Evolutionary conservation across 2,888 invertebrate species (phyloP), one percentile per base, ranked within the genome.

Genomic region (Drosophila melanocephala): DNA sequence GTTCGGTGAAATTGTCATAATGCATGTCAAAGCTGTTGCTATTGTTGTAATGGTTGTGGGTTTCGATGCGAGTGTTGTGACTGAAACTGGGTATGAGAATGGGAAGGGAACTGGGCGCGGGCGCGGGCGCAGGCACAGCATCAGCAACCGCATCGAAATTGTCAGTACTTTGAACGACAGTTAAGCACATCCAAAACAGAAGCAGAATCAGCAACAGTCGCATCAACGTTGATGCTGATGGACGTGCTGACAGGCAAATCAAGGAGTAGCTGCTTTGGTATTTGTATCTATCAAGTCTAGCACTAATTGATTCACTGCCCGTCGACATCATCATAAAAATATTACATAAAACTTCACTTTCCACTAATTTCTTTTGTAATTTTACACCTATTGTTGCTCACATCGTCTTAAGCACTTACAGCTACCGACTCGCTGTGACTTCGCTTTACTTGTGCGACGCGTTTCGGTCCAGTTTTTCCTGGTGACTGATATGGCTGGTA

Each of bases 401-500:
- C 73, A 77, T 73, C 14, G 42, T 73, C 63, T 53, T 39, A 10
- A 37, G 57, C 28, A 47, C 47, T 14, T 28, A 16, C n/a, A n/a
- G 57, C 26, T 52, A 67, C 28, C 51, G 53, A 52, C 58, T 63
- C 33, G 53, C 26, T 53, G 64, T 26, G 37, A 37, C 42, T 62
- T 33, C 39, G 61, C 61, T 70, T 60, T 37, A 60, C 28, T 56
- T 73, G 44, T 76, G 73, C 65, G 69, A 60, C 68, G 62, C 69
- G 76, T 55, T 81, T 69, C 70, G 35, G 66, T 67, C 60, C 76
- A 77, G 61, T 69, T 90, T 73, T 75, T 66, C 68, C 71, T 44
- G 79, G 12, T 50, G 69, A 87, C 79, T 85, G 88, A 74, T 75
- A 58, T 63, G 72, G 53, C 61, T 42, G 69, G 67, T 74, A 72